A percentile compares a stretch with the other conserved stretches of the same genome.
phyloP scores from a whole-genome alignment of 2,113 vertebrate species.

The Pterocles burchelli region DNA sequence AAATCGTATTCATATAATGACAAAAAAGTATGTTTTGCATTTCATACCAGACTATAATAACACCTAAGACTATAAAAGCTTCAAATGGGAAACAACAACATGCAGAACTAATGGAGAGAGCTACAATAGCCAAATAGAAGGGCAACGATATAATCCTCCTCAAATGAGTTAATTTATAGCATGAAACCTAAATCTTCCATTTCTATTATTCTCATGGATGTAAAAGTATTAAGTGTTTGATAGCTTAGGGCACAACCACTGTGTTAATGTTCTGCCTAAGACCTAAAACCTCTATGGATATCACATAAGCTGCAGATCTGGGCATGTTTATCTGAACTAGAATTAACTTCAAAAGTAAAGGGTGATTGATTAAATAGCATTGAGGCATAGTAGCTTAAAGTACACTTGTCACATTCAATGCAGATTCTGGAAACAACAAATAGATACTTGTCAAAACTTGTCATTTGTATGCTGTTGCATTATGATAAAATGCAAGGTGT shows the following conservation, averaged over 20 bases:
- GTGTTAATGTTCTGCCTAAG: not conserved
- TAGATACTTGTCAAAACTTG: slow-evolving; percentile 66
- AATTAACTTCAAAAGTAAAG: slow-evolving; percentile 43
- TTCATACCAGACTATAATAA: not conserved
- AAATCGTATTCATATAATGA: not conserved
- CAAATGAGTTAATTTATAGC: not conserved
- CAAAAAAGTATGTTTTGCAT: not conserved
- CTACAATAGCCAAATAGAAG: not conserved
- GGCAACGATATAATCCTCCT: not conserved
- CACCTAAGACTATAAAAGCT: not conserved
- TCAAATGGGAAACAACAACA: not conserved
- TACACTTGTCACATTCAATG: slow-evolving; percentile 39
- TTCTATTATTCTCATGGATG: not conserved
- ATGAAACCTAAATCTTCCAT: not conserved
- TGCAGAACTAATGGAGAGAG: not conserved
- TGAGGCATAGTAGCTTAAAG: slow-evolving; percentile 7
- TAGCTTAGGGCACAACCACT: not conserved
- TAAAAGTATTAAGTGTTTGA: slow-evolving; percentile 33
- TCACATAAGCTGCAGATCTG: not conserved
- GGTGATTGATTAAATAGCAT: slow-evolving; percentile 44
- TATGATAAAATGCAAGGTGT: slow-evolving; percentile 24
- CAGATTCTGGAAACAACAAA: slow-evolving; percentile 60
- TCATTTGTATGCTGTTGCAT: slow-evolving; percentile 21
- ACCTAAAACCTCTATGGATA: slow-evolving; percentile 4
- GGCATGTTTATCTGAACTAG: slow-evolving; percentile 26